A percentile compares a stretch with the other conserved stretches of the same genome.
phyloP scores from a whole-genome alignment of 2,113 vertebrate species.

The Phycodurus eques region DNA sequence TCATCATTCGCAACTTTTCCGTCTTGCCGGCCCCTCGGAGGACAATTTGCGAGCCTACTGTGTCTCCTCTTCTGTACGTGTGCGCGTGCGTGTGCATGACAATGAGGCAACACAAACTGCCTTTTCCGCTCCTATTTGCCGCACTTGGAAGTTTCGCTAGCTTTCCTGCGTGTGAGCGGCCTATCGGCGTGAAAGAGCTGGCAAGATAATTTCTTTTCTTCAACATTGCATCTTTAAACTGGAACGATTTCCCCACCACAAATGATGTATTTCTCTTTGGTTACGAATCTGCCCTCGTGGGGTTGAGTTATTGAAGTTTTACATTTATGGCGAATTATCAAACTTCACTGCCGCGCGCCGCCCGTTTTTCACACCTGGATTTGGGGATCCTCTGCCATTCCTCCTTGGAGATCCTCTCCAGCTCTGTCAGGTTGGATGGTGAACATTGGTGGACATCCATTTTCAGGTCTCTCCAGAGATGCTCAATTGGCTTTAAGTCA shows the following conservation, averaged over 20 bases:
- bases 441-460: too few relatives aligned
- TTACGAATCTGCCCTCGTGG: not conserved
- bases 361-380: too few relatives aligned
- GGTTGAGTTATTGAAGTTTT: too few relatives aligned
- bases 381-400: too few relatives aligned
- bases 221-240: not conserved
- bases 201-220: constrained; percentile 2
- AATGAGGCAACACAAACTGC: not conserved
- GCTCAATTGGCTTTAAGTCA: too few relatives aligned
- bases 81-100: not conserved
- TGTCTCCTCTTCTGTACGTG: not conserved
- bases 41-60: not conserved
- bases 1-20: constrained; percentile 4
- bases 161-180: too few relatives aligned
- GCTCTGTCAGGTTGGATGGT: too few relatives aligned
- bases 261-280: too few relatives aligned
- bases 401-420: too few relatives aligned
- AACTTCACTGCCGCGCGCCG: too few relatives aligned
- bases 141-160: constrained; percentile 12
- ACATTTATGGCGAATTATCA: too few relatives aligned
- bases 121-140: constrained; percentile 7
- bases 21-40: not conserved
- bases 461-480: too few relatives aligned
- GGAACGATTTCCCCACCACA: not conserved
- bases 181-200: not conserved